Evolutionary conservation across 1,140 invertebrate species (phyloP).

Genomic region (Caligus rogercresseyi): DNA sequence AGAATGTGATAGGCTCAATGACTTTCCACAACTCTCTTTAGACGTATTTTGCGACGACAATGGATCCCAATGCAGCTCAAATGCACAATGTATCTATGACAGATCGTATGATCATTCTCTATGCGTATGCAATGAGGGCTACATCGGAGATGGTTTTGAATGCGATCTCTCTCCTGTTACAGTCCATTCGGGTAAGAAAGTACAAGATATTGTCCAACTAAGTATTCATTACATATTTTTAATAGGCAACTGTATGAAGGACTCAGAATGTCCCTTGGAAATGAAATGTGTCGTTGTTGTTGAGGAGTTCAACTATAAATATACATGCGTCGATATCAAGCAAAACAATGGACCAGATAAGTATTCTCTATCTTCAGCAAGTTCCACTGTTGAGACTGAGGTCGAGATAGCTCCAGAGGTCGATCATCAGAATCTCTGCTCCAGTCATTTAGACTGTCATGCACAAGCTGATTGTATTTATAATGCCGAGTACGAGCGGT

Average conservation of each 20-base stretch:
- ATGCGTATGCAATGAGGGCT: constrained; percentile 3
- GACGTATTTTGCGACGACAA: not conserved
- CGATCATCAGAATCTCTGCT: constrained; percentile 22
- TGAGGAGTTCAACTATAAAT: not conserved
- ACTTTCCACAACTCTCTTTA: no score
- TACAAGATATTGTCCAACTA: not conserved
- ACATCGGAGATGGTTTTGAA: not conserved
- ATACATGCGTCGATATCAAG: not conserved
- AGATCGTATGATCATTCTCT: not conserved
- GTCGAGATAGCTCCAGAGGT: not conserved
- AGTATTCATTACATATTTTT: not conserved
- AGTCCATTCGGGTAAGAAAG: not conserved
- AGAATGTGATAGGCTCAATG: no score
- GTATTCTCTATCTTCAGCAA: not conserved
- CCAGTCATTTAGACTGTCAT: constrained; percentile 34
- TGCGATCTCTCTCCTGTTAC: not conserved
- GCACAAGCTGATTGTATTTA: constrained; percentile 40
- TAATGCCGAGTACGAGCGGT: constrained; percentile 22
- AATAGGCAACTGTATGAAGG: not conserved
- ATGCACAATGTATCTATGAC: not conserved
- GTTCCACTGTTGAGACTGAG: no score
- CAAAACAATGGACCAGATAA: not conserved
- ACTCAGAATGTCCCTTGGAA: not conserved
- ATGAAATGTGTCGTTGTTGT: not conserved
- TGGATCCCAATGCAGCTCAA: not conserved